These are phyloP conservation scores for Porites divaricata DNA, from an alignment of 92 coral and sea anemone species.

Conservation along the genomic window DNA sequence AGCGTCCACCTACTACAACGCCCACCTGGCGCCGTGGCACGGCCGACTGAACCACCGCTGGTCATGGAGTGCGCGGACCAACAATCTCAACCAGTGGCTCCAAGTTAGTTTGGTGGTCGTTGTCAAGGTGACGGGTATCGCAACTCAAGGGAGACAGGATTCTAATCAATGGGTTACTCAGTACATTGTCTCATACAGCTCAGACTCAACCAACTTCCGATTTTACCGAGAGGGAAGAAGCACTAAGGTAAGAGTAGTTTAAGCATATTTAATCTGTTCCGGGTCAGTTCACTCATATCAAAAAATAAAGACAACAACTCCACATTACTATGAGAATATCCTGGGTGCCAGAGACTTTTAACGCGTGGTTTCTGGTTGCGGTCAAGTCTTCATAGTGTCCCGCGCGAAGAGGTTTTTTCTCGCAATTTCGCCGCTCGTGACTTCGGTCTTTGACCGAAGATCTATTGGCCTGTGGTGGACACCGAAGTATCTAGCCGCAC, in stretches of 20 bases:
- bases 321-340: too few relatives aligned
- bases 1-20: slow-evolving; percentile 64
- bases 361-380: too few relatives aligned
- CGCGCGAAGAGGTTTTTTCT: too few relatives aligned
- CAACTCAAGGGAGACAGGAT: slow-evolving; percentile 87
- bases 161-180: slow-evolving; percentile 75
- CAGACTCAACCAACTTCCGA: slow-evolving; percentile 67
- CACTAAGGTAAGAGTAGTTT: slow-evolving; percentile 57
- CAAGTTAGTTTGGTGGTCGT: slow-evolving; percentile 70
- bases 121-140: slow-evolving; percentile 74
- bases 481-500: too few relatives aligned
- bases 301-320: too few relatives aligned
- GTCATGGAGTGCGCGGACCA: slow-evolving; percentile 72
- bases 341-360: too few relatives aligned
- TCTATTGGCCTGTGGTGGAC: too few relatives aligned
- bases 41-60: slow-evolving; percentile 71
- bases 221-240: slow-evolving; percentile 61
- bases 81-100: slow-evolving; percentile 75
- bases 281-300: too few relatives aligned
- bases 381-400: too few relatives aligned
- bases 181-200: slow-evolving; percentile 79
- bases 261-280: not conserved
- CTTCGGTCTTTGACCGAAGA: too few relatives aligned
- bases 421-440: too few relatives aligned
- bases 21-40: slow-evolving; percentile 59